Evolutionary conservation across 2,888 invertebrate species (phyloP).

Genomic region (Listrodromus nycthemerus): DNA sequence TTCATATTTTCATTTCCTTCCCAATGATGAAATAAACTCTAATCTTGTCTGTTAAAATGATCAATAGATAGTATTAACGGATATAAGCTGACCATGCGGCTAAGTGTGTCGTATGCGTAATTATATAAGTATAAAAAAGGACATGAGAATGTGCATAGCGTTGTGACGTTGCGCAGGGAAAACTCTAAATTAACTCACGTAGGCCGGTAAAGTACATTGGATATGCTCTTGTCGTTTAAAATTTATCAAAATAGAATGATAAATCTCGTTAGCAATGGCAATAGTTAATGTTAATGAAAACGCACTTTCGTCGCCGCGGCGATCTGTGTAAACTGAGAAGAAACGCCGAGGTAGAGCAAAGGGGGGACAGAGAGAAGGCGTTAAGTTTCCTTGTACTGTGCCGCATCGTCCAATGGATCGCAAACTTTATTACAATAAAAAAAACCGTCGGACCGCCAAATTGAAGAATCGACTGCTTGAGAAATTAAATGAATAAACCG

Average conservation of each 20-base stretch:
- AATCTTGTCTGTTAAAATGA: constrained; percentile 78
- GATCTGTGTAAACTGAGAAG: not conserved
- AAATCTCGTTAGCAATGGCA: constrained; percentile 38
- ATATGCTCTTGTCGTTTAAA: constrained; percentile 19
- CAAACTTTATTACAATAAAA: not conserved
- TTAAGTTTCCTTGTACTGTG: not conserved
- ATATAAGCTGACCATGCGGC: constrained; percentile 25
- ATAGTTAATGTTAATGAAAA: constrained; percentile 28
- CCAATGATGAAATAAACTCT: constrained; percentile 81
- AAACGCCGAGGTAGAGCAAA: not conserved
- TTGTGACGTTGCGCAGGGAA: constrained; percentile 10
- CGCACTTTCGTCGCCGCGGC: constrained; percentile 25
- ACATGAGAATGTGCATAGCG: constrained; percentile 19
- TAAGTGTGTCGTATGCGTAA: constrained; percentile 61
- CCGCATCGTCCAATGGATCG: not conserved
- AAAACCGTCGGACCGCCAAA: constrained; percentile 32
- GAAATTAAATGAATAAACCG: constrained; percentile 16
- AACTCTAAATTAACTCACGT: constrained; percentile 26
- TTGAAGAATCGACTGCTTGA: constrained; percentile 41
- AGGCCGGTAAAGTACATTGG: constrained; percentile 47
- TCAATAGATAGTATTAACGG: constrained; percentile 60
- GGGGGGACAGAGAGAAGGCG: not conserved
- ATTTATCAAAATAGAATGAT: constrained; percentile 4
- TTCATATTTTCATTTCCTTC: not conserved
- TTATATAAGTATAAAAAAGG: constrained; percentile 57